Evolutionary conservation across 2,113 vertebrate species (phyloP).

Genomic region (Bubo scandiacus): DNA sequence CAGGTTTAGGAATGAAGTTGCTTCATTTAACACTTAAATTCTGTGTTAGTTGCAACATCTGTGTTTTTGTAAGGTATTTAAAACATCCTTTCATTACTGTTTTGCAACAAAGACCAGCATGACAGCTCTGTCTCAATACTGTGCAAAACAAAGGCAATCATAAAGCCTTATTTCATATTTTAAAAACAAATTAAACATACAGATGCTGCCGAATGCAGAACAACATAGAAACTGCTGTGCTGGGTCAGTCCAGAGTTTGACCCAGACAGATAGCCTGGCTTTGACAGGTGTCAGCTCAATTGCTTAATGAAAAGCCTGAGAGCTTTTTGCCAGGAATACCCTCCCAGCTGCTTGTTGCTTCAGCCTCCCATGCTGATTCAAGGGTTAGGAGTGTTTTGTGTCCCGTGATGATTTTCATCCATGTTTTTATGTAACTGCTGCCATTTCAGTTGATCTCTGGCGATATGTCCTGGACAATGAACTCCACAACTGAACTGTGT

Average conservation of each 20-base stretch:
- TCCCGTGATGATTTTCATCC: neutral
- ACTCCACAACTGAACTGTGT: neutral
- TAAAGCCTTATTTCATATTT: neutral
- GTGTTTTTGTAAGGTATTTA: neutral
- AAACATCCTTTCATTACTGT: conserved; percentile 45
- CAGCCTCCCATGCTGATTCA: neutral
- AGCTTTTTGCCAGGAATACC: neutral
- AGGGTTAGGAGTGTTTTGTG: neutral
- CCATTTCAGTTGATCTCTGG: neutral
- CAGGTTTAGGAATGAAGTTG: neutral
- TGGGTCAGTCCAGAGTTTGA: neutral
- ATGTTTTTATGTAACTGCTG: neutral
- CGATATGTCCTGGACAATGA: neutral
- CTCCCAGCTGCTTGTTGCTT: neutral
- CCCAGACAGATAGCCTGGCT: neutral
- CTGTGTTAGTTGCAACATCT: conserved; percentile 36
- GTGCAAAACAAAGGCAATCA: neutral
- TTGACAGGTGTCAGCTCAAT: neutral
- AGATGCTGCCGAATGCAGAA: neutral
- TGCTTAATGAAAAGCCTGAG: neutral
- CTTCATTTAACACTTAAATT: conserved; percentile 15
- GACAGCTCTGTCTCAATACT: conserved; percentile 37
- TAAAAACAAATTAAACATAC: neutral
- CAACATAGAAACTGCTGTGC: neutral
- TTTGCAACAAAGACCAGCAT: conserved; percentile 26